Percentiles rank a stretch among this genome's conserved stretches.
phyloP scores from a whole-genome alignment of 2,888 invertebrate species.

The Hofmannophila pseudospretella region DNA sequence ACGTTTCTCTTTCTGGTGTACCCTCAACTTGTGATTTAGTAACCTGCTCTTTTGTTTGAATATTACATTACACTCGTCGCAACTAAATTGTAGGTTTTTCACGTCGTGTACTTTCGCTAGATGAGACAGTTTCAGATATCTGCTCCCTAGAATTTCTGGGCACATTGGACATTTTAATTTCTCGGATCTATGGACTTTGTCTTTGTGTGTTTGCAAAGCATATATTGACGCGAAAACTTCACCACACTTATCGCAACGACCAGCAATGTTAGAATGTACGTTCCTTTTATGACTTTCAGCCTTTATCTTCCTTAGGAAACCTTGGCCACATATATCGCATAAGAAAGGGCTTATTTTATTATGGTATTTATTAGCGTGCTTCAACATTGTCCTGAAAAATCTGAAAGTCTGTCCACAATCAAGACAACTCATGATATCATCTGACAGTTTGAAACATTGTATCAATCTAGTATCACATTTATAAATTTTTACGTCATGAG shows the following conservation, averaged over 20 bases:
- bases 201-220: slow-evolving; percentile 26
- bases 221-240: slow-evolving; percentile 29
- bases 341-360: slow-evolving; percentile 33
- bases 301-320: slow-evolving; percentile 42
- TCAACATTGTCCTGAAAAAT: slow-evolving; percentile 42
- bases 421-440: slow-evolving; percentile 36
- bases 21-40: slow-evolving; percentile 42
- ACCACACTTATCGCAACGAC: slow-evolving; percentile 31
- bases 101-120: slow-evolving; percentile 51
- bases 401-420: slow-evolving; percentile 40
- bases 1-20: slow-evolving; percentile 52
- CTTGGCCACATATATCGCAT: slow-evolving; percentile 55
- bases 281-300: slow-evolving; percentile 43
- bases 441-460: slow-evolving; percentile 36
- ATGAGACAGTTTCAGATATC: slow-evolving; percentile 50
- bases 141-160: slow-evolving; percentile 39
- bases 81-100: slow-evolving; percentile 44
- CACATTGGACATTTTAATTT: slow-evolving; percentile 49
- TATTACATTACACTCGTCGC: slow-evolving; percentile 45
- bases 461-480: slow-evolving; percentile 24
- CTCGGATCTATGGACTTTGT: slow-evolving; percentile 8
- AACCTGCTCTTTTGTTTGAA: slow-evolving; percentile 46
- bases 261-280: slow-evolving; percentile 37
- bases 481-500: slow-evolving; percentile 33
- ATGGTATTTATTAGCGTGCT: slow-evolving; percentile 41